Percentiles rank a stretch among this genome's conserved stretches.
These are phyloP conservation scores for Tetranychus urticae DNA, from an alignment of 1,140 invertebrate genomes.

Conservation along the genomic window DNA sequence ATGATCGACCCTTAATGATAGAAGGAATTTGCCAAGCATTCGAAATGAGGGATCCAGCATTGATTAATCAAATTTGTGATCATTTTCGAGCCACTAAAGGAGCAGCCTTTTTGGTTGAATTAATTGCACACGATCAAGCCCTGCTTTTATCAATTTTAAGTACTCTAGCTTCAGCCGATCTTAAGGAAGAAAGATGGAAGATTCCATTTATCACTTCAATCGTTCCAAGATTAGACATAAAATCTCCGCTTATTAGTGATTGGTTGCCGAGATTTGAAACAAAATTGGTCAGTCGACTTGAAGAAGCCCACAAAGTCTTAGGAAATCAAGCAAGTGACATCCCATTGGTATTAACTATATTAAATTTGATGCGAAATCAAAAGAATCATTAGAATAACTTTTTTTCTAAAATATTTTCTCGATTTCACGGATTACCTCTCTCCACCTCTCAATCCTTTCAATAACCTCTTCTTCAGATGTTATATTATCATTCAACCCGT, in stretches of 20 bases:
- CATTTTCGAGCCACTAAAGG: background rate
- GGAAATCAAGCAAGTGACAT: background rate
- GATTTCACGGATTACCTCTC: background rate
- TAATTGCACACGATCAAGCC: background rate
- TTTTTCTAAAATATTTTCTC: background rate
- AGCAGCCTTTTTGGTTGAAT: background rate
- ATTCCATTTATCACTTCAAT: background rate
- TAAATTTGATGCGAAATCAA: background rate
- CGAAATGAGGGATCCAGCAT: background rate
- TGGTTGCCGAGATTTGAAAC: background rate
- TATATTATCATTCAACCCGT: no score
- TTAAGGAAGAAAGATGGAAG: conserved; percentile 8
- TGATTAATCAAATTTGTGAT: background rate
- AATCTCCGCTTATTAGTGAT: background rate
- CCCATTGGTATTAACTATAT: background rate
- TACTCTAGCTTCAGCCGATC: background rate
- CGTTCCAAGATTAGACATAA: background rate
- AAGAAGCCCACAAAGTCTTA: background rate
- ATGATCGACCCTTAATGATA: background rate
- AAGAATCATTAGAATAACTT: background rate
- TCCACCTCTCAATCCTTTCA: background rate
- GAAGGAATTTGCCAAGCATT: background rate
- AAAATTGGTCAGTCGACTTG: background rate
- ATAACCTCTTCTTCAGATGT: no score
- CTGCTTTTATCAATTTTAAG: background rate